Base-by-base conservation (phyloP, 2,888 invertebrate genomes). In the Napeogenes sylphis region DNA sequence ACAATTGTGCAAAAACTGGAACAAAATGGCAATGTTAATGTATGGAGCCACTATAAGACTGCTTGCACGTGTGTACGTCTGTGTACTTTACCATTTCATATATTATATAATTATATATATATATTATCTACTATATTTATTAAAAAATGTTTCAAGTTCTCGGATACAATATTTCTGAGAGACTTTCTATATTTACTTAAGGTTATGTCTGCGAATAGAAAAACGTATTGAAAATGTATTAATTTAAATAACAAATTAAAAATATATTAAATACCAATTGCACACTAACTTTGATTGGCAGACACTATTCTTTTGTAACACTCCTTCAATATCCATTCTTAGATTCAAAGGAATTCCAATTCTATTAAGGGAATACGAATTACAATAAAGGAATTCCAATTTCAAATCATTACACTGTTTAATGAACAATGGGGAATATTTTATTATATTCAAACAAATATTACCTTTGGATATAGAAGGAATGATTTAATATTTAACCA, bases 11-110 rank as follows among this genome's bases (percentile, higher is more conserved):
- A 56, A 58, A 30, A 46, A 51, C 8, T 51, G 46, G 10, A 30
- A 30, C 51, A 21, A 51, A 51, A 30, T 30, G 42, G 64, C 58
- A 63, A 67, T 59, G 61, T 71, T 74, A 72, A 71, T 62, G 53
- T 72, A 68, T 66, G 64, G 65, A 75, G 70, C 73, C 74, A 73
- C 76, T 74, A 73, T 70, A 82, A 82, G 84, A 84, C 83, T 84
- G 83, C 84, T 82, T 83, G 80, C 58, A 68, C 64, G 56, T 56
- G 57, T 53, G 51, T 51, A 51, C 21, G 57, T 53, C 30, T 51
- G 30, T 30, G 21, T 51, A 51, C 51, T 30, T 51, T 51, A 51
- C 21, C 51, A 51, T 51, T 51, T 51, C 51, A 46, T 60, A 60
- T 60, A 35, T 12, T 35, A 60, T 55, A 60, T 60, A 38, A 60